Conservation (phyloP, 2,888 invertebrate genomes). For the Entomobrya multifasciata region DNA sequence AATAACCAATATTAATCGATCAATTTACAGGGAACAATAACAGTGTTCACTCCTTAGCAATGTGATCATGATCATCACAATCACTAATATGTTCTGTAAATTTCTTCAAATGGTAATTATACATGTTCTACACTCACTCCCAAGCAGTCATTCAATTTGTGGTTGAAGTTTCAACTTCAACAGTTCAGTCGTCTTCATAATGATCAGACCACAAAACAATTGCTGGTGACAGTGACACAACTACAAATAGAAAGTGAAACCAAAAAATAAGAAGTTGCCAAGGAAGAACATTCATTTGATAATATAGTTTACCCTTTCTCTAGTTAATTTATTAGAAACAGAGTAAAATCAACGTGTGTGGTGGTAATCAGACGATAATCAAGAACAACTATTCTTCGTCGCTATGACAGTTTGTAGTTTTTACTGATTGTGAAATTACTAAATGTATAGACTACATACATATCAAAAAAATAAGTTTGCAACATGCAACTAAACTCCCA, state of each 20-base stretch:
- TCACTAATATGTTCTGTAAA: too few species aligned
- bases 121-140: too few species aligned
- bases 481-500: neutral
- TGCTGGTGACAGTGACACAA: too few species aligned
- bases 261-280: neutral
- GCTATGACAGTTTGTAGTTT: neutral
- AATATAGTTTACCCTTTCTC: neutral
- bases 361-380: neutral
- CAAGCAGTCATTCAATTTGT: too few species aligned
- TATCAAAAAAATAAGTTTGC: neutral
- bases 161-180: too few species aligned
- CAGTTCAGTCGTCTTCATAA: neutral
- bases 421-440: neutral
- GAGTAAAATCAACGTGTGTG: neutral
- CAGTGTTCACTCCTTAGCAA: neutral
- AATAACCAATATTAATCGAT: too few species aligned
- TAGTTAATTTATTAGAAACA: neutral
- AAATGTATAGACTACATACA: neutral
- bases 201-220: conserved; percentile 1
- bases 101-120: too few species aligned
- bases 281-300: neutral
- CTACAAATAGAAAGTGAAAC: neutral
- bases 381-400: neutral
- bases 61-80: too few species aligned
- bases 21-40: too few species aligned